A percentile compares a stretch with the other conserved stretches of the same genome.
phyloP scores from a whole-genome alignment of 2,888 invertebrate species.

The Synanthedon tipuliformis region DNA sequence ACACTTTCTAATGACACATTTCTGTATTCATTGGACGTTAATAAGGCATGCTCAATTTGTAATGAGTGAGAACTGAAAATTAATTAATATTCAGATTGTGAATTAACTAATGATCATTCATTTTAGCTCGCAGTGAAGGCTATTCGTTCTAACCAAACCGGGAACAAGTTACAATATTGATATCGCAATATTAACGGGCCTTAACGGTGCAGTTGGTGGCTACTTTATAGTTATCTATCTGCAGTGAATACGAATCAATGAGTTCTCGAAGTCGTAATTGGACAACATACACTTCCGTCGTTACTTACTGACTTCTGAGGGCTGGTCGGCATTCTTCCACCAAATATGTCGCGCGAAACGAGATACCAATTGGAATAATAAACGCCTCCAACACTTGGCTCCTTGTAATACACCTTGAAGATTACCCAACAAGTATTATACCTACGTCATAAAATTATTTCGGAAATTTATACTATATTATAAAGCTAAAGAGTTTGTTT shows the following conservation, averaged over 20 bases:
- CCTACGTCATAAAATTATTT: no score
- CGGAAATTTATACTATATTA: no score
- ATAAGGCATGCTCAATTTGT: no score
- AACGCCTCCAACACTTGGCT: slow-evolving; percentile 16
- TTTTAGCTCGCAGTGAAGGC: background rate
- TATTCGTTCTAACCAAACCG: background rate
- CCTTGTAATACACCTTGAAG: no score
- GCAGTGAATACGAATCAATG: slow-evolving; percentile 42
- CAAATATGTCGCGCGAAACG: slow-evolving; percentile 50
- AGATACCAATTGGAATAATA: slow-evolving; percentile 43
- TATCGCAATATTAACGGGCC: slow-evolving; percentile 15
- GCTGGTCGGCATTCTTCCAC: slow-evolving; percentile 48
- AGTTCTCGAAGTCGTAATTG: slow-evolving; percentile 23
- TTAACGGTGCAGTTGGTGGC: slow-evolving; percentile 31
- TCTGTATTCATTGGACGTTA: no score
- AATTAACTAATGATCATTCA: background rate
- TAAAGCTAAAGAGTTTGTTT: no score
- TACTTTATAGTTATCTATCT: slow-evolving; percentile 21
- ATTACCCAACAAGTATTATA: no score
- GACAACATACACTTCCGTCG: slow-evolving; percentile 37
- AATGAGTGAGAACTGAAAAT: background rate
- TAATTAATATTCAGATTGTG: background rate
- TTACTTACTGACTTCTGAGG: slow-evolving; percentile 13
- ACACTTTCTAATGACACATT: no score
- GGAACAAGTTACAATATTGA: slow-evolving; percentile 26